phyloP scores from a whole-genome alignment of 2,113 vertebrate genomes.

The Nannospalax galili region DNA sequence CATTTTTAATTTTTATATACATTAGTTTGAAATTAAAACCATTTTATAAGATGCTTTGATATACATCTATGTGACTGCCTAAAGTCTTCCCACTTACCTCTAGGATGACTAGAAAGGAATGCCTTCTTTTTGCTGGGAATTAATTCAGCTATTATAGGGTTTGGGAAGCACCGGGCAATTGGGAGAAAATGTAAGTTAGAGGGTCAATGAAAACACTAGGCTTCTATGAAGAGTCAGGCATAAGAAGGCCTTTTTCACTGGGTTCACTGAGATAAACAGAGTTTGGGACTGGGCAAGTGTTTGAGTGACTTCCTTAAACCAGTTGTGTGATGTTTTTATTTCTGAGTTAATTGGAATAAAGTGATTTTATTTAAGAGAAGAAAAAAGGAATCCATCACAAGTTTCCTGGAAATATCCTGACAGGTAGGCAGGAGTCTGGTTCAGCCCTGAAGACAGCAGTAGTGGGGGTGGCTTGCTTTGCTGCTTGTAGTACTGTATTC shows the following conservation, averaged over 20 bases:
- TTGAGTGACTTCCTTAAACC: neutral
- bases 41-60: constrained; percentile 18
- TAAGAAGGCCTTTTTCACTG: neutral
- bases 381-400: neutral
- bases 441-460: neutral
- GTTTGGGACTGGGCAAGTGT: neutral
- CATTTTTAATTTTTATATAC: constrained; percentile 34
- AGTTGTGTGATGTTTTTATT: neutral
- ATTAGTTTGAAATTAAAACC: constrained; percentile 33
- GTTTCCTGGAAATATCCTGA: neutral
- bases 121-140: neutral
- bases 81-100: neutral
- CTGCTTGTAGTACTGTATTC: neutral
- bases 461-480: fast-evolving
- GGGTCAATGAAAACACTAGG: neutral
- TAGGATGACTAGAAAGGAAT: neutral
- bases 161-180: neutral
- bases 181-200: neutral
- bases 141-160: neutral
- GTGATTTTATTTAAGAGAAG: neutral
- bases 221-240: neutral
- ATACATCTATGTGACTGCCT: neutral
- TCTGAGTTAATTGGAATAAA: neutral
- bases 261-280: neutral
- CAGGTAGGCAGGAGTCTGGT: no score